These are phyloP conservation scores for Propithecus perrieri DNA, from an alignment of 2,797 vertebrate genomes.

Conservation along the genomic window DNA sequence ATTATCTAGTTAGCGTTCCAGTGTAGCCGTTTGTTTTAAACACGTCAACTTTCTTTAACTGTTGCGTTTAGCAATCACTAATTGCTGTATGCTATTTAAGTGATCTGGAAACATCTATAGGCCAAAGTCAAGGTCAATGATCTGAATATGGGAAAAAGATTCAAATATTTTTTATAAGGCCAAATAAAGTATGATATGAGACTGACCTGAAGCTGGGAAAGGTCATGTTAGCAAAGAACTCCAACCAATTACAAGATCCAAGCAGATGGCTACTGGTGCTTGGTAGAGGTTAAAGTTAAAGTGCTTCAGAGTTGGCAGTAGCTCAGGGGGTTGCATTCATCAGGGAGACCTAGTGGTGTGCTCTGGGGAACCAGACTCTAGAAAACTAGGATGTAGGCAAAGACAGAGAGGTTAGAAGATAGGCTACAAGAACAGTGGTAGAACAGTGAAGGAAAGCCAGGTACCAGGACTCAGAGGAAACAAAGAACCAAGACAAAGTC, in stretches of 20 bases:
- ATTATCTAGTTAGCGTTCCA: neutral
- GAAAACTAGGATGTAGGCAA: neutral
- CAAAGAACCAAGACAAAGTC: neutral
- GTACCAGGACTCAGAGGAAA: neutral
- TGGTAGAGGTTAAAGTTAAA: neutral
- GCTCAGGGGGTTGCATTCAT: neutral
- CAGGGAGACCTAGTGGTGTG: neutral
- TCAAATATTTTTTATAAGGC: neutral
- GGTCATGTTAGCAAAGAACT: neutral
- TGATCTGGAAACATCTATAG: neutral
- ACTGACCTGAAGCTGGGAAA: neutral
- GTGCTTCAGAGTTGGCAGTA: neutral
- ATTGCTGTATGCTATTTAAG: neutral
- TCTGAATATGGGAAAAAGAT: neutral
- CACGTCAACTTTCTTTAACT: conserved; percentile 22
- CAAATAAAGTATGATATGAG: neutral
- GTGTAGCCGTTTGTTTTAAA: conserved; percentile 45
- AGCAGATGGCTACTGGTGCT: neutral
- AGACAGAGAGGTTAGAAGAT: neutral
- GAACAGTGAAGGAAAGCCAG: neutral
- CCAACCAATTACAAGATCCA: neutral
- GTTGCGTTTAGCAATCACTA: conserved; percentile 31
- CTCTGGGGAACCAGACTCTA: neutral
- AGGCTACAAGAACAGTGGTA: neutral
- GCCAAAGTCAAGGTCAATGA: neutral